Evolutionary conservation across 2,888 invertebrate genomes (phyloP).

Genomic region (Onchidella celtica): DNA sequence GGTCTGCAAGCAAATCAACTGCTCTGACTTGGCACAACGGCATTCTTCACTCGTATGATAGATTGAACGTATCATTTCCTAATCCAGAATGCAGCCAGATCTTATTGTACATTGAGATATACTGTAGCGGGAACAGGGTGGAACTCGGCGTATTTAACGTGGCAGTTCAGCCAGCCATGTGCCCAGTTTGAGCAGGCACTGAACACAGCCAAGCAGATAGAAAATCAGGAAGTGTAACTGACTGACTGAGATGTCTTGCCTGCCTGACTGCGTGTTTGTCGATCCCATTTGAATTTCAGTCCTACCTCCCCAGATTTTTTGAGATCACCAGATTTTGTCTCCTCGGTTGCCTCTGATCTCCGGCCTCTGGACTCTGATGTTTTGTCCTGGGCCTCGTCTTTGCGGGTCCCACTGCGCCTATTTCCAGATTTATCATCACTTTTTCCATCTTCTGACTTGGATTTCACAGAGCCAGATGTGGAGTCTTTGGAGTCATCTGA

Average conservation of each 20-base stretch:
- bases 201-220: no score
- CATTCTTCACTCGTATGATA: no score
- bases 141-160: no score
- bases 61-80: no score
- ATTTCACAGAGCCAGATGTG: not conserved
- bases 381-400: not conserved
- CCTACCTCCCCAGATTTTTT: not conserved
- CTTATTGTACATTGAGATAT: no score
- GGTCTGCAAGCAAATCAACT: no score
- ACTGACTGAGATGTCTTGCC: constrained; percentile 56
- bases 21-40: no score
- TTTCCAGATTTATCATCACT: not conserved
- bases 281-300: constrained; percentile 68
- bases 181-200: no score
- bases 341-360: not conserved
- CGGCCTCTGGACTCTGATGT: not conserved
- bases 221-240: not conserved
- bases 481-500: constrained; percentile 38
- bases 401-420: not conserved
- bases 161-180: no score
- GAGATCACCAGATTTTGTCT: not conserved
- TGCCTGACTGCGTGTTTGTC: constrained; percentile 67
- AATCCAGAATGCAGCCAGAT: no score
- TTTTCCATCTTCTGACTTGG: not conserved
- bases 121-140: no score